These are phyloP conservation scores for Gastrophryne carolinensis DNA, from an alignment of 2,797 vertebrate genomes.

Conservation along the genomic window DNA sequence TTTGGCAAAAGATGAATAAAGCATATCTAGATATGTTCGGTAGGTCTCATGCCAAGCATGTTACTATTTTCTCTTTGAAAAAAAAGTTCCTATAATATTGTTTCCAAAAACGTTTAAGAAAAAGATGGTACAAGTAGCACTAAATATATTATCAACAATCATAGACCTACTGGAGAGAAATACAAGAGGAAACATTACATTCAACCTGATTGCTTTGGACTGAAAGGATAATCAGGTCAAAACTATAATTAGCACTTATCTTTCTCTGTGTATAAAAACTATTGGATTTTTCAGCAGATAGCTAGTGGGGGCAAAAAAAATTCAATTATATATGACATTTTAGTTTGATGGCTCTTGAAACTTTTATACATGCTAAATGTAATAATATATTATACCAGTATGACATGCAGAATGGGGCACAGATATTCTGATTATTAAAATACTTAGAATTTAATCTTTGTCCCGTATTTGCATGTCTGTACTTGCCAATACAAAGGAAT, in stretches of 20 bases:
- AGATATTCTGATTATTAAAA: no score
- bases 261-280: constrained; percentile 36
- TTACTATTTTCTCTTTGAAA: no score
- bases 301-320: constrained; percentile 5
- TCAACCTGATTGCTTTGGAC: constrained; percentile 46
- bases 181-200: constrained; percentile 47
- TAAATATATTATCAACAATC: constrained; percentile 48
- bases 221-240: constrained; percentile 51
- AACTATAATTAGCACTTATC: constrained; percentile 51
- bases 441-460: no score
- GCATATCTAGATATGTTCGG: no score
- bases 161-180: constrained; percentile 19
- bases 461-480: no score
- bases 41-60: no score
- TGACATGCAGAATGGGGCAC: no score
- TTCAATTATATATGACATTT: constrained; percentile 43
- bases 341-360: constrained; percentile 20
- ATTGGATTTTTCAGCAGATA: constrained; percentile 42
- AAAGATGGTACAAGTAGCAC: constrained; percentile 28
- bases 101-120: constrained; percentile 29
- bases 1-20: no score
- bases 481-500: no score
- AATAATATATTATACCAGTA: neutral
- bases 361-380: neutral
- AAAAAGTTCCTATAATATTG: constrained; percentile 26